Evolutionary conservation across 2,113 vertebrate species (phyloP).

Genomic region (Melanerpes aurifrons): DNA sequence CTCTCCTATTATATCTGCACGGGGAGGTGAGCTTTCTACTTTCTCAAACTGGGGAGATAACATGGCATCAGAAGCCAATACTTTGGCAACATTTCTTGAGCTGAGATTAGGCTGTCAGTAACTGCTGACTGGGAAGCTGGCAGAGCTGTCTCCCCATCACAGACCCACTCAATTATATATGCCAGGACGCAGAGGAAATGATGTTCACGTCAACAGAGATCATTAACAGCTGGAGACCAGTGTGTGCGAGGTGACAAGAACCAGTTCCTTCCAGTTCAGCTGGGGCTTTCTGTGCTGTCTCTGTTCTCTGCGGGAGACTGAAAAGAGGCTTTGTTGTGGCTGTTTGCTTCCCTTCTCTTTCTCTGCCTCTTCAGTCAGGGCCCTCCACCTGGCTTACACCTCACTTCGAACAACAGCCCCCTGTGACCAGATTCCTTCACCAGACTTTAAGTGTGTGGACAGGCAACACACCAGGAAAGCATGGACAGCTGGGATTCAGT

Average conservation of each 20-base stretch:
- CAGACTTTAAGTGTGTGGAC: not conserved
- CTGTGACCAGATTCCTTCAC: not conserved
- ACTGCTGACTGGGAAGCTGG: slow-evolving; percentile 43
- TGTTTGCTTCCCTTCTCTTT: not conserved
- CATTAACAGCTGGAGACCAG: slow-evolving; percentile 52
- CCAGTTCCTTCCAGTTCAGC: slow-evolving; percentile 54
- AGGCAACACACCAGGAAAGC: not conserved
- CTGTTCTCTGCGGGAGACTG: not conserved
- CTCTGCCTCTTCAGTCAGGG: not conserved
- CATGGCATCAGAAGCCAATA: slow-evolving; percentile 47
- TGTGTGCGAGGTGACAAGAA: slow-evolving; percentile 20
- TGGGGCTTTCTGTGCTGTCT: not conserved
- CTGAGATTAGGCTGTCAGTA: slow-evolving; percentile 59
- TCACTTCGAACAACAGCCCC: not conserved
- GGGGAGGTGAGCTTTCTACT: not conserved
- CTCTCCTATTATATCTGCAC: slow-evolving; percentile 60
- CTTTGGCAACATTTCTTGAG: slow-evolving; percentile 41
- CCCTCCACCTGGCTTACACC: not conserved
- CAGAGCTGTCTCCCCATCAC: slow-evolving; percentile 34
- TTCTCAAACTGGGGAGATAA: slow-evolving; percentile 43
- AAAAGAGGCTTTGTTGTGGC: not conserved
- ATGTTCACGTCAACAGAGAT: slow-evolving; percentile 50
- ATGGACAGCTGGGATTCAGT: not conserved
- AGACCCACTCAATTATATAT: slow-evolving; percentile 54
- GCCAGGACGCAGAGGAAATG: slow-evolving; percentile 11